Evolutionary conservation across 2,888 invertebrate genomes (phyloP), one percentile per base, ranked within the genome.

Genomic region (Galeruca laticollis): DNA sequence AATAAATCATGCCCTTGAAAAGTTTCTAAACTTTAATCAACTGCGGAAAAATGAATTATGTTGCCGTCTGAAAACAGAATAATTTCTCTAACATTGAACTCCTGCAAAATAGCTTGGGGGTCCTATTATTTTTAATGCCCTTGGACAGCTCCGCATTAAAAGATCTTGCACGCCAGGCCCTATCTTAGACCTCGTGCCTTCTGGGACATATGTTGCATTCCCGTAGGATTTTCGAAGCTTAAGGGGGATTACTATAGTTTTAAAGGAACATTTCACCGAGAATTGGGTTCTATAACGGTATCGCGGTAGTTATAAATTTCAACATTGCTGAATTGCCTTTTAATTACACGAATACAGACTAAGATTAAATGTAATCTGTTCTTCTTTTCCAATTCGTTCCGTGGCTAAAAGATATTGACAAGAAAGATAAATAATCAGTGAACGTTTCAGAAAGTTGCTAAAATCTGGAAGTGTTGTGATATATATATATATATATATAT

Each of bases 171-270:
- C 49, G 59, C 59, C 51, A 35, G 21, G 49, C 59, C 37, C 51
- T 66, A 66, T 65, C 65, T 65, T 65, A 65, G 35, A 65, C 59
- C 33, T 52, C n/a, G 33, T 59, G 56, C 66, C 66, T 66, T 66
- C 33, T 49, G 66, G 66, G 66, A 66, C 66, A 60, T 66, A 66
- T 60, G 66, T 59, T 66, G 59, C 35, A 59, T 66, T 66, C 66
- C 66, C 66, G 57, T 37, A 60, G 66, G 66, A 66, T 66, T 35
- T 66, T 66, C 66, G 37, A 59, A 51, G 66, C 66, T 66, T 66
- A 66, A 66, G 59, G 66, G 60, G 66, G 66, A 66, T 66, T 66
- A 66, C 66, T 51, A 59, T 66, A 66, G 66, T 66, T 66, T 59
- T 66, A 60, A 66, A 60, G 66, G 66, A 66, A 59, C 59, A 66